A percentile compares a stretch with the other conserved stretches of the same genome.
phyloP scores from a whole-genome alignment of 2,113 vertebrate genomes.

The Festucalex cinctus region DNA sequence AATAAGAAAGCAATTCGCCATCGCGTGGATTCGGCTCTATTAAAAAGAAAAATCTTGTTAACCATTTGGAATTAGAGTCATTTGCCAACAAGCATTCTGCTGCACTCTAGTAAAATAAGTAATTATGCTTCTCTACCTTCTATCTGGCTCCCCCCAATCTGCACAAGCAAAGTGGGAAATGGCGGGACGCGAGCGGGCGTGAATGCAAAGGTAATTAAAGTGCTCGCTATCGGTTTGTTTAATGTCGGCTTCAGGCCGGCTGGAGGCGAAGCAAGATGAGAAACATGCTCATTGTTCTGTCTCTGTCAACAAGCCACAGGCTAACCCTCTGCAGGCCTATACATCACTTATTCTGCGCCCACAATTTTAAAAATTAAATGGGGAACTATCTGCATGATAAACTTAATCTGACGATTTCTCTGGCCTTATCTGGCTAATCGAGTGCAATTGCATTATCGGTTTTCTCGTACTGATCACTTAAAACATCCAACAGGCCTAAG shows the following conservation, averaged over 20 bases:
- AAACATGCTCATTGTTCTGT: slow-evolving; percentile 62
- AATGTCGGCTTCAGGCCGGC: slow-evolving; percentile 66
- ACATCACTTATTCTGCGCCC: slow-evolving; percentile 45
- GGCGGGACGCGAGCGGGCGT: slow-evolving; percentile 63
- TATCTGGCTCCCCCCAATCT: slow-evolving; percentile 67
- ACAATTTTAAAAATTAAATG: slow-evolving; percentile 41
- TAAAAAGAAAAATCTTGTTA: slow-evolving; percentile 82
- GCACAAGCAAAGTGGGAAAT: slow-evolving; percentile 54
- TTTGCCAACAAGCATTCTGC: slow-evolving; percentile 79
- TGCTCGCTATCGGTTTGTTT: slow-evolving; percentile 76
- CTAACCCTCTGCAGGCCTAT: slow-evolving; percentile 51
- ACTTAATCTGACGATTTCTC: slow-evolving; percentile 40
- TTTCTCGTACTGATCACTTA: slow-evolving; percentile 7
- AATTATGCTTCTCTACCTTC: slow-evolving; percentile 74
- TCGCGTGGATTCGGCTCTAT: slow-evolving; percentile 77
- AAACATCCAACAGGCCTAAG: not conserved
- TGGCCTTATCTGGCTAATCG: slow-evolving; percentile 47
- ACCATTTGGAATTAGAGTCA: slow-evolving; percentile 82
- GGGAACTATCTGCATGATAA: slow-evolving; percentile 44
- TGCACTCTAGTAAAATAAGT: slow-evolving; percentile 79
- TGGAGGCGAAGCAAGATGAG: slow-evolving; percentile 55
- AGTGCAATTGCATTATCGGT: slow-evolving; percentile 51
- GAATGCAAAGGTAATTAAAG: slow-evolving; percentile 79
- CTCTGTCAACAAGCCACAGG: slow-evolving; percentile 48
- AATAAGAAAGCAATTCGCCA: slow-evolving; percentile 82